Evolutionary conservation across 2,113 vertebrate genomes (phyloP).

Genomic region (Otus sunia): DNA sequence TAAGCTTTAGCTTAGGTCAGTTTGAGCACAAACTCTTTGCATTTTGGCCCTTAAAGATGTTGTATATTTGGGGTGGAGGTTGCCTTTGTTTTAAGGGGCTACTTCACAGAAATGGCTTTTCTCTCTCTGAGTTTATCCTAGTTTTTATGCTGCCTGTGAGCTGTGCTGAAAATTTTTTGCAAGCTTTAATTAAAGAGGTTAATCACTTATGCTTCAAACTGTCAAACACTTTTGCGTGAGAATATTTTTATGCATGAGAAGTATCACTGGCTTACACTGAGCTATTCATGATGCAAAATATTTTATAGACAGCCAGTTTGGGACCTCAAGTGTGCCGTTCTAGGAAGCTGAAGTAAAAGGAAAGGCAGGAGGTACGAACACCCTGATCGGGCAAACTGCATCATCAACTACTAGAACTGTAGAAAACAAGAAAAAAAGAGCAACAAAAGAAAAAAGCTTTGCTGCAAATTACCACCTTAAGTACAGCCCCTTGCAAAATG

Average conservation of each 20-base stretch:
- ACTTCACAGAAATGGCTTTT: background rate
- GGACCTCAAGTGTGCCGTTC: background rate
- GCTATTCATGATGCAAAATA: background rate
- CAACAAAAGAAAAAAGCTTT: background rate
- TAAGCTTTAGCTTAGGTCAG: constrained; percentile 2
- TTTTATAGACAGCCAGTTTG: background rate
- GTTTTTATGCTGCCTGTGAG: constrained; percentile 5
- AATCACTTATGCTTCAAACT: background rate
- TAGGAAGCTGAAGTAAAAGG: background rate
- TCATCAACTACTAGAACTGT: background rate
- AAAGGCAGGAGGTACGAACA: background rate
- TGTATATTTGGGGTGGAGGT: background rate
- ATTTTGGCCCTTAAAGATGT: background rate
- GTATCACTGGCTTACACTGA: background rate
- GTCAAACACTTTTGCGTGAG: background rate
- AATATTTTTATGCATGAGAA: background rate
- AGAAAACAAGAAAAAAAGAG: background rate
- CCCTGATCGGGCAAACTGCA: background rate
- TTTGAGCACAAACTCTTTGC: background rate
- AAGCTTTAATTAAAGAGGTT: constrained; percentile 38
- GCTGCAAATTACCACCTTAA: background rate
- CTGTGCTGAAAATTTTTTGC: background rate
- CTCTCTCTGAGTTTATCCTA: background rate
- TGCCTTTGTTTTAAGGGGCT: background rate
- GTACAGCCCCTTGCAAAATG: background rate